Conservation (phyloP, 2,797 vertebrate species). For the Danio choprae region DNA sequence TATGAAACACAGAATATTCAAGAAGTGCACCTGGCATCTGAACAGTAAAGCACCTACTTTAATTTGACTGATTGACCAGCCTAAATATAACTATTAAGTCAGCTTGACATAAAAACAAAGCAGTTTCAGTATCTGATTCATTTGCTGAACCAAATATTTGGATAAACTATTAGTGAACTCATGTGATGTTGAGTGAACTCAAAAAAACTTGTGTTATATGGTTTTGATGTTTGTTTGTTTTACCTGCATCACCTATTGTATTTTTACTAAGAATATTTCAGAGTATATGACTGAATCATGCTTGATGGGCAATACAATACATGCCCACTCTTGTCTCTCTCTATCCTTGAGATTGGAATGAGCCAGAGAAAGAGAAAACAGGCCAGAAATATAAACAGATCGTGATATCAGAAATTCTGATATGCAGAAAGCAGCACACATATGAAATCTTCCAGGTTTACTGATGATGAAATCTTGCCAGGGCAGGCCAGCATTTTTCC, state of each 20-base stretch:
- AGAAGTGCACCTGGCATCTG: no score
- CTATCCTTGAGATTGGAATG: conserved; percentile 17
- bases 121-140: no score
- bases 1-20: no score
- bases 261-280: background rate
- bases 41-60: no score
- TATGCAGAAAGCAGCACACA: background rate
- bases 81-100: no score
- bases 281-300: background rate
- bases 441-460: background rate
- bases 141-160: no score
- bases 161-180: background rate
- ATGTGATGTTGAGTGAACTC: background rate
- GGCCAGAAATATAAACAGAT: background rate
- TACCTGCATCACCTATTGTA: background rate
- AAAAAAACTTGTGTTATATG: background rate
- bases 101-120: no score
- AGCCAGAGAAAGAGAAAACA: background rate
- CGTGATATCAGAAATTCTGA: background rate
- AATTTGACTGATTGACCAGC: no score
- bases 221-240: background rate
- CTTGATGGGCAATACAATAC: background rate
- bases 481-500: background rate
- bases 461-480: background rate
- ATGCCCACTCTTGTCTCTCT: conserved; percentile 8